Evolutionary conservation across 2,113 vertebrate species (phyloP).

Genomic region (Syrmaticus mikado): DNA sequence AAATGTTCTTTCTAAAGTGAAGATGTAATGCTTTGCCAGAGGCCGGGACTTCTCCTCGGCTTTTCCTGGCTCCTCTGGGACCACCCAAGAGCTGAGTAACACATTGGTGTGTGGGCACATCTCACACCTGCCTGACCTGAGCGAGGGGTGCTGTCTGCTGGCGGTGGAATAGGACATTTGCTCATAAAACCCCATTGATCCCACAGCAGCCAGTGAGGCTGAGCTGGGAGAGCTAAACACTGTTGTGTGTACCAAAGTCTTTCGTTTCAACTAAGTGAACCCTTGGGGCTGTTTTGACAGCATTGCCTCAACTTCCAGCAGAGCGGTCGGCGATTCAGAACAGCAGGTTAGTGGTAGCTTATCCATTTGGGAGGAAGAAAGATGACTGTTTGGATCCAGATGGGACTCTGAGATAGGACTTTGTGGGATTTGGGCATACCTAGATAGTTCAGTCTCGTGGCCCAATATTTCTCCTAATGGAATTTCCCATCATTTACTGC

Average conservation of each 20-base stretch:
- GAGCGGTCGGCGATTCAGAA: background rate
- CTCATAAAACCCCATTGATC: background rate
- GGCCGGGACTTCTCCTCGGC: fast-evolving
- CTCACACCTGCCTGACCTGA: fast-evolving
- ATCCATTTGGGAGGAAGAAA: background rate
- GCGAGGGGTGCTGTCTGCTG: background rate
- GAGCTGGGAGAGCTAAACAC: background rate
- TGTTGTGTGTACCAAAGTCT: background rate
- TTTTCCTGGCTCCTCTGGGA: background rate
- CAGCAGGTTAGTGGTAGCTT: background rate
- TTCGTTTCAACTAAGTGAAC: background rate
- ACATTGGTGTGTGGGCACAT: fast-evolving
- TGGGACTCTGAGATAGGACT: background rate
- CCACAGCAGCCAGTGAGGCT: background rate
- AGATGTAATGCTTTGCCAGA: fast-evolving
- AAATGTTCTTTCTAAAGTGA: background rate
- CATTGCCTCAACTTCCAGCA: background rate
- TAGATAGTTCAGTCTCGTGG: constrained; percentile 66
- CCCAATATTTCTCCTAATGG: constrained; percentile 81
- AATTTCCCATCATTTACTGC: constrained; percentile 89
- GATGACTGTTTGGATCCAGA: background rate
- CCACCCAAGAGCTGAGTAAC: background rate
- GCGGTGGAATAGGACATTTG: fast-evolving
- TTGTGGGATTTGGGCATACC: constrained; percentile 64
- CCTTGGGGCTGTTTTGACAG: constrained; percentile 32